phyloP scores from a whole-genome alignment of 1,140 invertebrate genomes.

The Saccostrea cuccullata region DNA sequence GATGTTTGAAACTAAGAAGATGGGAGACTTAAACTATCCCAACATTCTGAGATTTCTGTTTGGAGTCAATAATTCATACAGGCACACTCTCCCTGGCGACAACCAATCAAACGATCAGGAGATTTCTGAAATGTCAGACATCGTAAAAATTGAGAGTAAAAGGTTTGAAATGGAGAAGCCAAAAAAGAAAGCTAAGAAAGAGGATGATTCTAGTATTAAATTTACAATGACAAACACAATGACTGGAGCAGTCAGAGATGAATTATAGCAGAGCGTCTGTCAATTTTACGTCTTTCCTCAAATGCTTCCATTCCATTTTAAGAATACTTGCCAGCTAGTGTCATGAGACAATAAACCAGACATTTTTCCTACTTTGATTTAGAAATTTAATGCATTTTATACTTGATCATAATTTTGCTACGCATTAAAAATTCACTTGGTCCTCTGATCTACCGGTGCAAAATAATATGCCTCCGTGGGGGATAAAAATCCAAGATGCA shows the following conservation, averaged over 20 bases:
- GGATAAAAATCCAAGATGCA: too few relatives aligned
- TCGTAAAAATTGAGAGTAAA: conserved; percentile 65
- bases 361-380: background rate
- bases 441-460: too few relatives aligned
- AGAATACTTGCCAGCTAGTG: background rate
- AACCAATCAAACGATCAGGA: conserved; percentile 57
- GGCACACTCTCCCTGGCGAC: conserved; percentile 63
- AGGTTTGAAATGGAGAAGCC: conserved; percentile 63
- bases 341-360: background rate
- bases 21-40: conserved; percentile 67
- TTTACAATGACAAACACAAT: conserved; percentile 5
- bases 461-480: too few relatives aligned
- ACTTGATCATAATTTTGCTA: too few relatives aligned
- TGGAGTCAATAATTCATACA: conserved; percentile 65
- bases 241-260: background rate
- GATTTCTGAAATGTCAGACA: conserved; percentile 66
- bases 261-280: background rate
- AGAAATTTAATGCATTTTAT: background rate
- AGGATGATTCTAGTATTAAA: background rate
- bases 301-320: background rate
- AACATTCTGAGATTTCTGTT: conserved; percentile 70
- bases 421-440: too few relatives aligned
- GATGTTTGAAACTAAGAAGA: conserved; percentile 55
- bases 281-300: background rate
- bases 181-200: background rate